Evolutionary conservation across 2,113 vertebrate genomes (phyloP), one percentile per base, ranked within the genome.

Genomic region (Chionodraco myersi): DNA sequence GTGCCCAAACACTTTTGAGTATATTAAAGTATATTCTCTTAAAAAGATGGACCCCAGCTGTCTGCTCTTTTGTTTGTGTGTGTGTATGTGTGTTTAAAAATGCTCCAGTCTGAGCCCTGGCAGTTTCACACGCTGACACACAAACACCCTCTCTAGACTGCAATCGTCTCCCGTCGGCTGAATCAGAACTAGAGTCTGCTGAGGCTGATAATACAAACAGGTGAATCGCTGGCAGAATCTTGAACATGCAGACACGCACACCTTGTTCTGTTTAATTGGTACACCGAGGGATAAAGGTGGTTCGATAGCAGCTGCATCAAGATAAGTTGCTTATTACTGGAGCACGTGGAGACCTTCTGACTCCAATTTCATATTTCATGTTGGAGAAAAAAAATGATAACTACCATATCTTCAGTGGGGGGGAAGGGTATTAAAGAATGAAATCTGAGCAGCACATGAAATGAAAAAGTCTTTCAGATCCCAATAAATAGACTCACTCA

Each of bases 201-300:
- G 57, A 80, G 69, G 66, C 62, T 0, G 1, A 67, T 77, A 68
- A 74, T 56, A 73, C 73, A 88, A 88, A 87, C 63, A 65, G 36
- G 56, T 67, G 58, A 70, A 71, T 75, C 4, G 5, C 64, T 66
- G 69, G 54, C 49, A 70, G 65, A 80, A 75, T 86, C 57, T 77
- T 64, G 21, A 77, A 51, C 2, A 3, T 49, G 11, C 59, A 68
- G 44, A 71, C 60, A 66, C 26, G 15, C 18, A 71, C 23, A 86
- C 76, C 72, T 71, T 85, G 77, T 74, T 86, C 48, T 49, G 41
- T 60, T 66, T 88, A 90, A 93, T 87, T 92, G 81, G 73, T 34
- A 83, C 64, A 71, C 76, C 12, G 16, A 85, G 75, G 68, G 41
- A 87, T 83, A 77, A 87, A 84, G 70, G 77, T 69, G 65, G 60